These are phyloP conservation scores for Catharus minimus DNA, from an alignment of 2,113 vertebrate species.

Conservation along the genomic window DNA sequence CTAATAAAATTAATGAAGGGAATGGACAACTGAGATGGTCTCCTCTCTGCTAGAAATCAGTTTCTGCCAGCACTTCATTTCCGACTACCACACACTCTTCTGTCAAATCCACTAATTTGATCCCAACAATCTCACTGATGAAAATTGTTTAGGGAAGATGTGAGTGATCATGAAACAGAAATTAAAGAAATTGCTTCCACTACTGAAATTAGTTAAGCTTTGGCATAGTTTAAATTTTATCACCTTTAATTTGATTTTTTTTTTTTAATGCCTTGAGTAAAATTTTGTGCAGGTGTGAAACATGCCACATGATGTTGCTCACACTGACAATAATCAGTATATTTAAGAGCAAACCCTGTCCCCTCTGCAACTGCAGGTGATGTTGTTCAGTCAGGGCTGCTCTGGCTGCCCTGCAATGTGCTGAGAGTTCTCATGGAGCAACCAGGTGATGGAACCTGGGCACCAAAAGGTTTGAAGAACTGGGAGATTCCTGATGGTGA, in stretches of 20 bases:
- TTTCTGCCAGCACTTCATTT: not conserved
- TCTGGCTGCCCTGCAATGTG: not conserved
- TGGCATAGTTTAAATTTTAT: not conserved
- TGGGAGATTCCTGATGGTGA: not conserved
- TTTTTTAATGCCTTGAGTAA: not conserved
- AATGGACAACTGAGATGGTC: not conserved
- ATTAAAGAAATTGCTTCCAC: slow-evolving; percentile 8
- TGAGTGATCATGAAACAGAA: not conserved
- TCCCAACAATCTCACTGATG: not conserved
- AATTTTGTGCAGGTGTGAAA: not conserved
- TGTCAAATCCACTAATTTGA: not conserved
- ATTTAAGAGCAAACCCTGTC: not conserved
- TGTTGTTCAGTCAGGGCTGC: not conserved
- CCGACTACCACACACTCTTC: not conserved
- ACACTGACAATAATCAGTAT: not conserved
- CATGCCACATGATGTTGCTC: not conserved
- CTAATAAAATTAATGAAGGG: slow-evolving; percentile 2
- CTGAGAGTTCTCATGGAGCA: not conserved
- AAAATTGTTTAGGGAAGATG: not conserved
- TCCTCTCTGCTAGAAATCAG: not conserved
- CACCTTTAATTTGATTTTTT: not conserved
- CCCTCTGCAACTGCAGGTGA: not conserved
- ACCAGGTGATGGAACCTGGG: not conserved
- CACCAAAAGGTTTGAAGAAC: not conserved
- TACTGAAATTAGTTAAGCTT: not conserved